Conservation (phyloP, 2,888 invertebrate species). For the Drosophila melanocephala region DNA sequence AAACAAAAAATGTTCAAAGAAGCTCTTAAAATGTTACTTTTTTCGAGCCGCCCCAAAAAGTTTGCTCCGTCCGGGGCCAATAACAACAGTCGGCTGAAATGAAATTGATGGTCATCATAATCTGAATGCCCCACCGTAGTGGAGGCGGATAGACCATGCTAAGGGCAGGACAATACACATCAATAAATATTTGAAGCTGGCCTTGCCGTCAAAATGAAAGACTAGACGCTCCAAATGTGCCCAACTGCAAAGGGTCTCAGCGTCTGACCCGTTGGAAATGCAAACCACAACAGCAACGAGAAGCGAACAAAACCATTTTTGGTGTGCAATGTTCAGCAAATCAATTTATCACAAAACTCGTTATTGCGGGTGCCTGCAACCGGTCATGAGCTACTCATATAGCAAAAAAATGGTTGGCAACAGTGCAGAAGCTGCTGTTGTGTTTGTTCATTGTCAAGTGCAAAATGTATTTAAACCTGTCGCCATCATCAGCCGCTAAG, state of each 20-base stretch:
- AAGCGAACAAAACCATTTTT: slow-evolving; percentile 52
- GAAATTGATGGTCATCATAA: slow-evolving; percentile 60
- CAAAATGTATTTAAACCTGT: slow-evolving; percentile 80
- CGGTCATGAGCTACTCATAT: not conserved
- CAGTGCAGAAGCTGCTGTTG: slow-evolving; percentile 35
- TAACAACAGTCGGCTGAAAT: slow-evolving; percentile 24
- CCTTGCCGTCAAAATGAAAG: slow-evolving; percentile 7
- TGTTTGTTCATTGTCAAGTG: slow-evolving; percentile 49
- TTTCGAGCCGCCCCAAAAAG: not conserved
- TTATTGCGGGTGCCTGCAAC: slow-evolving; percentile 66
- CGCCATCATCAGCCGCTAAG: slow-evolving; percentile 45
- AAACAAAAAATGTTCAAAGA: not conserved
- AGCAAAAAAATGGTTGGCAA: slow-evolving; percentile 73
- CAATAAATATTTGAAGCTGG: slow-evolving; percentile 56
- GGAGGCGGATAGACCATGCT: not conserved
- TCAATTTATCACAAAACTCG: slow-evolving; percentile 81
- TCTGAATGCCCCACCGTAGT: slow-evolving; percentile 10
- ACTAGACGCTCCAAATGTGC: slow-evolving; percentile 19
- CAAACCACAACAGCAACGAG: slow-evolving; percentile 45
- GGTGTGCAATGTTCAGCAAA: slow-evolving; percentile 75
- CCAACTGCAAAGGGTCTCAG: slow-evolving; percentile 11
- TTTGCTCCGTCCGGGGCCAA: slow-evolving; percentile 11
- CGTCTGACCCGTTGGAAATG: slow-evolving; percentile 9
- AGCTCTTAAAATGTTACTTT: not conserved
- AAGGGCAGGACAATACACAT: slow-evolving; percentile 18